These are phyloP conservation scores for Hylyphantes graminicola DNA, from an alignment of 1,140 invertebrate genomes.

Conservation along the genomic window DNA sequence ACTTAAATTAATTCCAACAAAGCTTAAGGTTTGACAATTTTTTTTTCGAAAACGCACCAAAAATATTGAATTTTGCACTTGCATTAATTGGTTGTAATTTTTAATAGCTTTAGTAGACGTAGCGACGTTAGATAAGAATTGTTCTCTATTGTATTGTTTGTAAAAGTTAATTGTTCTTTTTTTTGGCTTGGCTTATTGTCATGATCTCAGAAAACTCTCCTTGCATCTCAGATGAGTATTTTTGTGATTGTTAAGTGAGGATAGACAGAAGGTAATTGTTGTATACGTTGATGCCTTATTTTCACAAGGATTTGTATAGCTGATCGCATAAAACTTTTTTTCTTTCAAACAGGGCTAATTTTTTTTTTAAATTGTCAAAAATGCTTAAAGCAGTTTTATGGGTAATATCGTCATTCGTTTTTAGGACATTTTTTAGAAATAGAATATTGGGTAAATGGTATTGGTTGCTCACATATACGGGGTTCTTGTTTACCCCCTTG, in stretches of 20 bases:
- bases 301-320: no score
- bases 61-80: not conserved
- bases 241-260: constrained; percentile 4
- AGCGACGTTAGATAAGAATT: not conserved
- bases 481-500: no score
- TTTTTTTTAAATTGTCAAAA: no score
- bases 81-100: not conserved
- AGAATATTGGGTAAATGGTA: no score
- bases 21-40: not conserved
- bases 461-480: no score
- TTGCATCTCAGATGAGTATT: constrained; percentile 40
- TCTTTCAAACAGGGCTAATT: no score
- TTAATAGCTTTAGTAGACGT: not conserved
- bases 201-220: constrained; percentile 1
- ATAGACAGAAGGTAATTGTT: no score
- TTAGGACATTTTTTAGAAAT: no score
- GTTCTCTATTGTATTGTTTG: not conserved
- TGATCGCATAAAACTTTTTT: no score
- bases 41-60: not conserved
- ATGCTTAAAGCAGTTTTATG: no score
- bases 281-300: no score
- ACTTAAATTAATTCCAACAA: not conserved
- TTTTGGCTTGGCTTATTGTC: not conserved
- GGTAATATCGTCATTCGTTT: no score
- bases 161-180: not conserved